Base-by-base conservation (phyloP, 2,888 invertebrate species). In the Malacosoma neustria region DNA sequence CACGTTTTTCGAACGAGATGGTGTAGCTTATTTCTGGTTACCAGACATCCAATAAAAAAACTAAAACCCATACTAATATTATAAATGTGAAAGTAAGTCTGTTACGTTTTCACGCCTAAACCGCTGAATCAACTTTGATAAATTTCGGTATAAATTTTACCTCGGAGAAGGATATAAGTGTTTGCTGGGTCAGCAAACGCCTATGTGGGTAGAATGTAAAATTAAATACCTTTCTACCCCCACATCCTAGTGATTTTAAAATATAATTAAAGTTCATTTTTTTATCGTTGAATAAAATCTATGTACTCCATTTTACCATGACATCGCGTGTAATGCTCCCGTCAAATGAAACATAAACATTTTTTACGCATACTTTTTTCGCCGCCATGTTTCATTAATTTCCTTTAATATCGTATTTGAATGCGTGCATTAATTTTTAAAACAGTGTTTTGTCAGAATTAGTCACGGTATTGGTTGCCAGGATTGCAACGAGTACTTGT, bases 211-310 rank as follows among this genome's bases (percentile, higher is more conserved):
- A n/a, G n/a, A n/a, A n/a, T n/a, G n/a, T n/a, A n/a, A n/a, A n/a
- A n/a, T n/a, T n/a, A n/a, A n/a, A n/a, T n/a, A n/a, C n/a, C n/a
- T n/a, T n/a, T n/a, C n/a, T n/a, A n/a, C n/a, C n/a, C n/a, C n/a
- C n/a, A n/a, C n/a, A 40, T 33, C 30, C 6, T 30, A 29, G 13
- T 30, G 13, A 14, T 34, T 45, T 38, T 33, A 22, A 38, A 31
- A 35, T 13, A 11, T 22, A 22, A 22, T 22, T 22, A 22, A 22
- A 22, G 53, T 57, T 58, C 54, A 54, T 59, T 54, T 51, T 55
- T 52, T 61, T 64, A 68, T 71, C 65, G 63, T 70, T 70, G 72
- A 53, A 63, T 65, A 61, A 55, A 50, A 72, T 73, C 72, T 48
- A 61, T 61, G 53, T 57, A 56, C 65, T 68, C 61, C 51, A 58